These are phyloP conservation scores for Rhabdophis nuchalis DNA, from an alignment of 2,797 vertebrate genomes.

Conservation along the genomic window DNA sequence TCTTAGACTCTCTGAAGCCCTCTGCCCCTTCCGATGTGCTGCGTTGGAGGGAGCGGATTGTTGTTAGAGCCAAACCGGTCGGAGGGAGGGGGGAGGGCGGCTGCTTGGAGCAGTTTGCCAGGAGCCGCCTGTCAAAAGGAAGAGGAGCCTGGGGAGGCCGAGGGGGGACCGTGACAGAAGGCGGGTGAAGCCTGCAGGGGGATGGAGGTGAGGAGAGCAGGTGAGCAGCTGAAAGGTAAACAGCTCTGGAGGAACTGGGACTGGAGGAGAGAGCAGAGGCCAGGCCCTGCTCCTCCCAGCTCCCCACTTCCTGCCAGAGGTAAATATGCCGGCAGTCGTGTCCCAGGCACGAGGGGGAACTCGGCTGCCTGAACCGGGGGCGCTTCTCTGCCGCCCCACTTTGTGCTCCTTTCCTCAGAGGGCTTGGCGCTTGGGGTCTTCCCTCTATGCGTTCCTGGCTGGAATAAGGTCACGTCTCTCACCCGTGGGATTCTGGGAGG, in stretches of 20 bases:
- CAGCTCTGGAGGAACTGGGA: not conserved
- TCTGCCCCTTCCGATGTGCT: not conserved
- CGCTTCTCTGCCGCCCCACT: not conserved
- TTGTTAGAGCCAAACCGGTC: not conserved
- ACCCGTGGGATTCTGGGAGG: not conserved
- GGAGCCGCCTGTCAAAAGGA: not conserved
- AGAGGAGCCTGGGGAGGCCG: not conserved
- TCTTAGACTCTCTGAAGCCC: not conserved
- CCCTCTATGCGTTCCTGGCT: not conserved
- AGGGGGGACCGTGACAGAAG: not conserved
- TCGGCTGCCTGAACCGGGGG: not conserved
- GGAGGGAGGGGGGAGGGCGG: not conserved
- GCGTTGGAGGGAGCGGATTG: not conserved
- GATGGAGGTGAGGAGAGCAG: slow-evolving; percentile 18
- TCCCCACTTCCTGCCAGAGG: not conserved
- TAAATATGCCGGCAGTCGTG: not conserved
- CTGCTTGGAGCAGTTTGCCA: not conserved
- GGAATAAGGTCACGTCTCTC: not conserved
- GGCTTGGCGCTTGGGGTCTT: not conserved
- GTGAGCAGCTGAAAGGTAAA: not conserved
- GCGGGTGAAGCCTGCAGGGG: slow-evolving; percentile 1
- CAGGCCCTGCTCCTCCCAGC: not conserved
- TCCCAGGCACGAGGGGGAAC: not conserved
- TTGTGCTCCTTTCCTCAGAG: not conserved
- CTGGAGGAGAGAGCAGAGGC: not conserved